Evolutionary conservation across 2,888 invertebrate genomes (phyloP).

Genomic region (Monopis laevigella): DNA sequence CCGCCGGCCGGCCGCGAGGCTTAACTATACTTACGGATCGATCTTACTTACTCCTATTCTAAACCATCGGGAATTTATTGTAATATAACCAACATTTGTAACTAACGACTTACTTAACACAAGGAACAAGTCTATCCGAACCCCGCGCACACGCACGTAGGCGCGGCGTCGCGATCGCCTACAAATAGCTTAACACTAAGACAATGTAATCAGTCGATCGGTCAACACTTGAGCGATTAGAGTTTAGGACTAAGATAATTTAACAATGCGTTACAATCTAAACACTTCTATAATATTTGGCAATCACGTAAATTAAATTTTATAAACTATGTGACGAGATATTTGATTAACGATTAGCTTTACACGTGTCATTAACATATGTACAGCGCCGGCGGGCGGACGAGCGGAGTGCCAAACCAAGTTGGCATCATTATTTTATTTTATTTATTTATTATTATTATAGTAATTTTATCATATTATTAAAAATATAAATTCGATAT

Average conservation of each 20-base stretch:
- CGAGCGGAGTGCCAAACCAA: too few species aligned
- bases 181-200: slow-evolving; percentile 65
- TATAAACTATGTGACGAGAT: slow-evolving; percentile 65
- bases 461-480: slow-evolving; percentile 28
- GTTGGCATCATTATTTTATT: too few species aligned
- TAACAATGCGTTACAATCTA: slow-evolving; percentile 63
- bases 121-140: slow-evolving; percentile 15
- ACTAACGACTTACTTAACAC: too few species aligned
- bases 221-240: slow-evolving; percentile 67
- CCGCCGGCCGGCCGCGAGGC: too few species aligned
- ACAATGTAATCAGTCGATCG: slow-evolving; percentile 67
- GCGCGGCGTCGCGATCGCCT: slow-evolving; percentile 35
- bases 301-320: slow-evolving; percentile 64
- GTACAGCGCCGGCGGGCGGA: too few species aligned
- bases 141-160: slow-evolving; percentile 23
- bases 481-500: slow-evolving; percentile 53
- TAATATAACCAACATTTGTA: slow-evolving; percentile 56
- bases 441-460: too few species aligned
- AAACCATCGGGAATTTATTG: slow-evolving; percentile 59
- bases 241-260: slow-evolving; percentile 67
- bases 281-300: slow-evolving; percentile 54
- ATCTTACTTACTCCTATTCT: slow-evolving; percentile 67
- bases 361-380: slow-evolving; percentile 43
- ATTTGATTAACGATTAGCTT: slow-evolving; percentile 57
- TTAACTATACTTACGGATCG: slow-evolving; percentile 61